Percentiles rank a stretch among this genome's conserved stretches.
Evolutionary conservation across 2,113 vertebrate species (phyloP).

Genomic region (Ammodramus savannarum): DNA sequence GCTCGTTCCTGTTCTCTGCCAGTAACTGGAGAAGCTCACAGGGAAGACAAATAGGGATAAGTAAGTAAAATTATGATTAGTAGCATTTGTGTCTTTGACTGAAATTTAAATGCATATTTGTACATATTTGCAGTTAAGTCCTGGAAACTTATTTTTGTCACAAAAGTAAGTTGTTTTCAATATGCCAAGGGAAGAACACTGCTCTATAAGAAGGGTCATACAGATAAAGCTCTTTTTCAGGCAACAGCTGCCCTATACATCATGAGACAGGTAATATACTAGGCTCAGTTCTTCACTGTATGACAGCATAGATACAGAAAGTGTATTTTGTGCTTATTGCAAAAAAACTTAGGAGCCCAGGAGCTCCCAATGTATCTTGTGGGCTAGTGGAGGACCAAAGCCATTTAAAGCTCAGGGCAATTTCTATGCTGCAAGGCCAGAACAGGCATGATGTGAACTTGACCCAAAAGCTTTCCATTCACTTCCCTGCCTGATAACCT

Average conservation of each 20-base stretch:
- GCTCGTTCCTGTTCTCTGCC: neutral
- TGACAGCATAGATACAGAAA: neutral
- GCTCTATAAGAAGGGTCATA: neutral
- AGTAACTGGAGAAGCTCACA: neutral
- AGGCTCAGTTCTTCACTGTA: neutral
- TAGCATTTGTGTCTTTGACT: neutral
- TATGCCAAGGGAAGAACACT: neutral
- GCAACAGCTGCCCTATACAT: neutral
- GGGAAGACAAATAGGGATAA: neutral
- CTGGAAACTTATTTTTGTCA: neutral
- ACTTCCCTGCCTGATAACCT: neutral
- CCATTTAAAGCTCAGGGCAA: neutral
- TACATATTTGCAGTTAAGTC: neutral
- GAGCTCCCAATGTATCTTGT: neutral
- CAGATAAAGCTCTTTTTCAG: neutral
- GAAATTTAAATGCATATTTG: neutral
- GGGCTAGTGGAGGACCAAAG: neutral
- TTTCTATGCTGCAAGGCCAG: neutral
- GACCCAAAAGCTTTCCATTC: neutral
- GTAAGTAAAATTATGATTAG: neutral
- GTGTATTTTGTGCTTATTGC: neutral
- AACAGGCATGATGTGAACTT: neutral
- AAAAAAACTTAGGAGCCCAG: neutral
- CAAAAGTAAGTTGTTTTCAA: neutral
- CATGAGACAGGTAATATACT: neutral